Percentiles rank a stretch among this genome's conserved stretches.
These are phyloP conservation scores for Cerceris rybyensis DNA, from an alignment of 2,888 invertebrate genomes.

Conservation along the genomic window DNA sequence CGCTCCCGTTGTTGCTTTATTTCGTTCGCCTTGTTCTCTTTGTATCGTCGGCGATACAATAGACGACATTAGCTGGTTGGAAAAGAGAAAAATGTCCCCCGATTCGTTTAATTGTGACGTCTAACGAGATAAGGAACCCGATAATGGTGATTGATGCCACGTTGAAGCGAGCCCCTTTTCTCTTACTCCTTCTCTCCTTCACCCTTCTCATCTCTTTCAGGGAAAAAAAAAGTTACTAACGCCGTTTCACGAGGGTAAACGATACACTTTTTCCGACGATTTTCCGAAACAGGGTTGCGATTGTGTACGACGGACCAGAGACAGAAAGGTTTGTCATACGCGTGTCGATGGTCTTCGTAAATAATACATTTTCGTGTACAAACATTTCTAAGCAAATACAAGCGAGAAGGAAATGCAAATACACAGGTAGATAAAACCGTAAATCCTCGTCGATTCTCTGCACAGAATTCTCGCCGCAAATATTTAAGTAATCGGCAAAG, in stretches of 20 bases:
- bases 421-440: slow-evolving; percentile 42
- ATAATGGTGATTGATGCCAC: slow-evolving; percentile 55
- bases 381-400: slow-evolving; percentile 50
- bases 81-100: slow-evolving; percentile 52
- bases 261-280: background rate
- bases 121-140: slow-evolving; percentile 49
- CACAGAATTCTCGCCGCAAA: background rate
- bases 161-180: slow-evolving; percentile 12
- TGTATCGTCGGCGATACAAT: slow-evolving; percentile 37
- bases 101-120: slow-evolving; percentile 60
- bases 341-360: background rate
- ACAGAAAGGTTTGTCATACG: background rate
- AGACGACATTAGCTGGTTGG: slow-evolving; percentile 29
- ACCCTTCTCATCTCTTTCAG: background rate
- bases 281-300: background rate
- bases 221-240: background rate
- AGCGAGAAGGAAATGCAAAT: slow-evolving; percentile 35
- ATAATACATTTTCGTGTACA: slow-evolving; percentile 25
- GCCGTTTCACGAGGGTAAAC: background rate
- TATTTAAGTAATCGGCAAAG: slow-evolving; percentile 25
- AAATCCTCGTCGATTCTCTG: slow-evolving; percentile 30
- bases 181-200: background rate
- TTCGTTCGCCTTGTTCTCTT: slow-evolving; percentile 21
- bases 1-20: slow-evolving; percentile 34
- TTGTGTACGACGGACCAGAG: background rate